These are phyloP conservation scores for Caenorhabditis inopinata DNA, from an alignment of 1,140 invertebrate genomes.

Conservation along the genomic window DNA sequence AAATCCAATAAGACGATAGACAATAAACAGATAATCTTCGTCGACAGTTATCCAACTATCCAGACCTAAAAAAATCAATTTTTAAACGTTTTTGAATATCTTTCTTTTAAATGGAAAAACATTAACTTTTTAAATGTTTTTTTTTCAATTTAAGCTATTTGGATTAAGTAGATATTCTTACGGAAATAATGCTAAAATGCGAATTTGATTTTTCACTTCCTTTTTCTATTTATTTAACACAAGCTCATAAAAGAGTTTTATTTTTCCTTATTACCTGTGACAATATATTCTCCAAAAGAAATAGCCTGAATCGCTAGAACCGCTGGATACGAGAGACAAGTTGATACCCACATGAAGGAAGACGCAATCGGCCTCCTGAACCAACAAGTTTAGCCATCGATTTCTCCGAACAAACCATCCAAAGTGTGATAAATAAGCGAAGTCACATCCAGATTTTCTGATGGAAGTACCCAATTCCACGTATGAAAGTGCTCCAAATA, in stretches of 20 bases:
- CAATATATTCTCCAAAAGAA: slow-evolving; percentile 60
- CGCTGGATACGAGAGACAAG: slow-evolving; percentile 55
- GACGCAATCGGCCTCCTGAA: slow-evolving; percentile 60
- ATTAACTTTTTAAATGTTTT: no score
- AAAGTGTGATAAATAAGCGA: slow-evolving; percentile 60
- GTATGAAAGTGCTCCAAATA: slow-evolving; percentile 62
- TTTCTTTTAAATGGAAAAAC: no score
- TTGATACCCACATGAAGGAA: slow-evolving; percentile 59
- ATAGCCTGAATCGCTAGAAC: slow-evolving; percentile 59
- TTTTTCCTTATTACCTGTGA: slow-evolving; percentile 38
- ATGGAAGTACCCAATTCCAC: slow-evolving; percentile 60
- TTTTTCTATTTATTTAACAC: no score
- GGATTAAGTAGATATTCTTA: no score
- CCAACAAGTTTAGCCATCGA: no score
- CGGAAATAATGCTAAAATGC: no score
- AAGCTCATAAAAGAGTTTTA: no score
- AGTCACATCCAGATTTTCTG: slow-evolving; percentile 60
- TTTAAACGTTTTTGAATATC: no score
- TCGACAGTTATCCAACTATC: slow-evolving; percentile 20
- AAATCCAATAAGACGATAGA: slow-evolving; percentile 52
- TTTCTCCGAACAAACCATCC: slow-evolving; percentile 56
- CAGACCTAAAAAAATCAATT: neutral
- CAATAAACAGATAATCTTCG: neutral
- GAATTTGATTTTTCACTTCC: neutral
- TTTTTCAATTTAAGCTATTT: no score